phyloP scores from a whole-genome alignment of 2,113 vertebrate genomes.

The Pseudopipra pipra region DNA sequence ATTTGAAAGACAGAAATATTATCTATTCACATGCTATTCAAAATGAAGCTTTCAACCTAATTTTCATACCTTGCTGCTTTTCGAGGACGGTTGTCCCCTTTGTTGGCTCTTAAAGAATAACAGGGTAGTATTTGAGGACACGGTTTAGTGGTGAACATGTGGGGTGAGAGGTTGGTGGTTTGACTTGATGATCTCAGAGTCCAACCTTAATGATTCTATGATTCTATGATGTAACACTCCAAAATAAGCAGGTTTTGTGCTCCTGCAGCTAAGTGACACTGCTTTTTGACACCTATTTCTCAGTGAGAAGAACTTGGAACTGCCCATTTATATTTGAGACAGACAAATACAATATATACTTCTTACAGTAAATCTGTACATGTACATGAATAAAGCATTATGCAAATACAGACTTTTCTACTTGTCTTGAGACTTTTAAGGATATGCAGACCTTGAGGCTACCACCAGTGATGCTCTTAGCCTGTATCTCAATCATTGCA shows the following conservation, averaged over 20 bases:
- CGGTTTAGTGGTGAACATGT: neutral
- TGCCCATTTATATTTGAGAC: neutral
- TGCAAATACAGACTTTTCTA: neutral
- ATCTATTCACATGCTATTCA: neutral
- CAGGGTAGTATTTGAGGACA: neutral
- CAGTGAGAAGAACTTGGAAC: neutral
- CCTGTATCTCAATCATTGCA: neutral
- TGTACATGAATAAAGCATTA: neutral
- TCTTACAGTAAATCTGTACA: neutral
- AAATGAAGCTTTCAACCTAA: neutral
- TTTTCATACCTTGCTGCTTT: neutral
- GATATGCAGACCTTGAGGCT: neutral
- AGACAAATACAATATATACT: neutral
- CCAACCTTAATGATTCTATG: neutral
- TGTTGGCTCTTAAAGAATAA: neutral
- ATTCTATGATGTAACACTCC: neutral
- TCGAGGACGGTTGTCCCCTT: neutral
- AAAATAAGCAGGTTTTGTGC: neutral
- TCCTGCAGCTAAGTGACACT: neutral
- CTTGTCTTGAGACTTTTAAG: neutral
- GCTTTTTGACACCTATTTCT: neutral
- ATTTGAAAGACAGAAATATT: neutral
- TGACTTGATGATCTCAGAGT: neutral
- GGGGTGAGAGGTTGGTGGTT: neutral
- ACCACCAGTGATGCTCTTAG: neutral